phyloP scores from a whole-genome alignment of 2,113 vertebrate genomes.

The Spea multiplicata region DNA sequence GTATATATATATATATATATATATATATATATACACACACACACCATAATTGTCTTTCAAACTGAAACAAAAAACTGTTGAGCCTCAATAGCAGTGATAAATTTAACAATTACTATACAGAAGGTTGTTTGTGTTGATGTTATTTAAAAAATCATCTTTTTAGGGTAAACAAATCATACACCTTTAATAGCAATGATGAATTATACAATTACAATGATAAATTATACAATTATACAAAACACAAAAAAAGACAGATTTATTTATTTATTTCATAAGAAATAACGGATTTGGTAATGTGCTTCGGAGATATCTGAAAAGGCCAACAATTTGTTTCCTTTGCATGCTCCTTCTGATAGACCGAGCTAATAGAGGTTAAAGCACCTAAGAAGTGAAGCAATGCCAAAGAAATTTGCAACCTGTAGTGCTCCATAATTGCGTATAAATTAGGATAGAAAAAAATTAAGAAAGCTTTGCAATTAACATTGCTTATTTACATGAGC shows the following conservation, averaged over 20 bases:
- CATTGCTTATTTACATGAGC: slow-evolving; percentile 45
- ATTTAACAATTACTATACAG: slow-evolving; percentile 4
- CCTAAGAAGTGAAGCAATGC: slow-evolving; percentile 27
- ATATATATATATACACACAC: no score
- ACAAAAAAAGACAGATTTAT: not conserved
- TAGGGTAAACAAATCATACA: not conserved
- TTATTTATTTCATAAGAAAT: not conserved
- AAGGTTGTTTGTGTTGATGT: not conserved
- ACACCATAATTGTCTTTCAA: not conserved
- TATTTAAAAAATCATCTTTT: not conserved
- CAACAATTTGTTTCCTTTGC: not conserved
- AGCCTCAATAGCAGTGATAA: not conserved
- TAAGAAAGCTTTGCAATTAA: slow-evolving; percentile 44
- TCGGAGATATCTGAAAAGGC: not conserved
- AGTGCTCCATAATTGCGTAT: slow-evolving; percentile 38
- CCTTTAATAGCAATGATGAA: not conserved
- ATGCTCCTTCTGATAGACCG: slow-evolving; percentile 2
- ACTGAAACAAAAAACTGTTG: not conserved
- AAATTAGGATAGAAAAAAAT: slow-evolving; percentile 36
- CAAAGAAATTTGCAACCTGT: slow-evolving; percentile 40
- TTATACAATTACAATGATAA: not conserved
- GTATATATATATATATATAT: no score
- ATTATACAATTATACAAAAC: not conserved
- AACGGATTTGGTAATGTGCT: not conserved
- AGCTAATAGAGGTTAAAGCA: slow-evolving; percentile 38